Percentiles rank a stretch among this genome's conserved stretches.
Conservation (phyloP, 1,140 invertebrate species). For the Frieseomelitta varia region DNA sequence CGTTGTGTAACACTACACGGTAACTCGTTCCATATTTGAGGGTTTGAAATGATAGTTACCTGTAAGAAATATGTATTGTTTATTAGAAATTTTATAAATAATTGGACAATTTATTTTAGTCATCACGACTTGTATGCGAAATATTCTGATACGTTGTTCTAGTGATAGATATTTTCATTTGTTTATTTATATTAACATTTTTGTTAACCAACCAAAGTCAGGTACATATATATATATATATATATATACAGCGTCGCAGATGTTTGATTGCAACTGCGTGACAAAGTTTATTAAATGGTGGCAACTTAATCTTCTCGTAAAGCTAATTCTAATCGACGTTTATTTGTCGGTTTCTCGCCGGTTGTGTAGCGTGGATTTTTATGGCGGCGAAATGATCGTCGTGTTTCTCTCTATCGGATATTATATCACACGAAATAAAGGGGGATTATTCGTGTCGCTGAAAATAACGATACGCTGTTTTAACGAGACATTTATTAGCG, state of each 20-base stretch:
- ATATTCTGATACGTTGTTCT: no score
- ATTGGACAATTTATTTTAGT: no score
- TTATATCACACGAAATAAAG: not conserved
- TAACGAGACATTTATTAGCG: not conserved
- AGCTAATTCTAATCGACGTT: not conserved
- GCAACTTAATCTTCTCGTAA: conserved; percentile 16
- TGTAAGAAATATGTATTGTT: no score
- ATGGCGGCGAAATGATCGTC: not conserved
- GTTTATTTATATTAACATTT: no score
- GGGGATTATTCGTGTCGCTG: not conserved
- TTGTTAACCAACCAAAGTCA: no score
- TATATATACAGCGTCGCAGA: not conserved
- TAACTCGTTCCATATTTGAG: no score
- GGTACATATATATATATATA: no score
- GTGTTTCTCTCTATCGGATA: not conserved
- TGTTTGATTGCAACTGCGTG: conserved; percentile 6
- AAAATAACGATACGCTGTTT: not conserved
- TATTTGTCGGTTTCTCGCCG: not conserved
- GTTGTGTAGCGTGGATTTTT: not conserved
- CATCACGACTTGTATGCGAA: no score
- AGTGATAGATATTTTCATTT: no score
- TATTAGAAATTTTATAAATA: no score
- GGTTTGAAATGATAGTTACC: no score
- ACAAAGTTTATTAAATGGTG: conserved; percentile 28
- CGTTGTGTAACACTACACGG: no score